Percentiles rank a stretch among this genome's conserved stretches.
These are phyloP conservation scores for Listrodromus nycthemerus DNA, from an alignment of 2,888 invertebrate genomes.

Conservation along the genomic window DNA sequence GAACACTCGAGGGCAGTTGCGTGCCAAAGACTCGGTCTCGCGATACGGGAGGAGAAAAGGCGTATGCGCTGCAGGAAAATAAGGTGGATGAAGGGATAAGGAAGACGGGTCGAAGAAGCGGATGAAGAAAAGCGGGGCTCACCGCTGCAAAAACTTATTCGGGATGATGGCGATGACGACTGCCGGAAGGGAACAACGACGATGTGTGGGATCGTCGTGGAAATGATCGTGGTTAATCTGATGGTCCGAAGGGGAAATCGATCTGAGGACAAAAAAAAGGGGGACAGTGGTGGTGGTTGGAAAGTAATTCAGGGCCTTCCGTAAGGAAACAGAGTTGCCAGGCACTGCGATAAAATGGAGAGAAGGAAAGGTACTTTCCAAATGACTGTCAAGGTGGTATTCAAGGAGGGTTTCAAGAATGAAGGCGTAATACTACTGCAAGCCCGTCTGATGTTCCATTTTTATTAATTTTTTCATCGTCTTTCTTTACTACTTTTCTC, in stretches of 20 bases:
- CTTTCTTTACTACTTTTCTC: constrained; percentile 1
- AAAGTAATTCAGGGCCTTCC: constrained; percentile 40
- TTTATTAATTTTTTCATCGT: constrained; percentile 43
- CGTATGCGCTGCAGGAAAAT: constrained; percentile 43
- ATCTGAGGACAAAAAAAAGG: constrained; percentile 39
- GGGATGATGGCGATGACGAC: constrained; percentile 31
- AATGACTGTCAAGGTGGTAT: constrained; percentile 69
- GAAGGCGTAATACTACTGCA: constrained; percentile 46
- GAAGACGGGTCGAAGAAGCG: constrained; percentile 37
- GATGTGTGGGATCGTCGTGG: constrained; percentile 12
- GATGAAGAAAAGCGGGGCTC: constrained; percentile 35
- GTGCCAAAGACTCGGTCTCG: constrained; percentile 66
- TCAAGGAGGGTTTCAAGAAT: constrained; percentile 71
- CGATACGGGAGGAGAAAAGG: constrained; percentile 53
- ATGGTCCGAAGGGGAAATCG: constrained; percentile 45
- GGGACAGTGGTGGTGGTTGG: constrained; percentile 27
- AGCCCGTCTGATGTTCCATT: constrained; percentile 25
- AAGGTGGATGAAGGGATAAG: constrained; percentile 34
- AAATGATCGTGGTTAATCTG: constrained; percentile 53
- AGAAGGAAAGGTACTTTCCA: constrained; percentile 72
- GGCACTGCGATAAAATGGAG: constrained; percentile 39
- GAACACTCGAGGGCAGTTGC: constrained; percentile 61
- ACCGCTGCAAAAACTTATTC: constrained; percentile 6
- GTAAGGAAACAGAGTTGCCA: constrained; percentile 44
- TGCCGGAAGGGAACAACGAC: constrained; percentile 4